Evolutionary conservation across 1,140 invertebrate genomes (phyloP).

Genomic region (Eumaeus atala): DNA sequence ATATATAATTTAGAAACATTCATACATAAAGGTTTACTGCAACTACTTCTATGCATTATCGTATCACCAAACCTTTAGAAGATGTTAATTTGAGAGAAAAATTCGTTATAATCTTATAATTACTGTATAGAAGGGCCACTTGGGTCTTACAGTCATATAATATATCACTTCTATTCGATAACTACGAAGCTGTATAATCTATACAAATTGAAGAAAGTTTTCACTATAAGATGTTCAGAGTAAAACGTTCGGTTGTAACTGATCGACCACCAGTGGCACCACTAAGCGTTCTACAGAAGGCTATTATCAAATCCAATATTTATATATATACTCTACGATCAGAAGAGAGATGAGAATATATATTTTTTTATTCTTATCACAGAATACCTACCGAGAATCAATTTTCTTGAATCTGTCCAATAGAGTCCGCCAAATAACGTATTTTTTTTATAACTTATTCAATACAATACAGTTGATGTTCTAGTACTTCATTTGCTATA

Average conservation of each 20-base stretch:
- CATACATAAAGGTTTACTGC: slow-evolving; percentile 32
- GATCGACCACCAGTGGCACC: slow-evolving; percentile 42
- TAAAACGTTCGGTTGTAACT: slow-evolving; percentile 27
- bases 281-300: slow-evolving; percentile 66
- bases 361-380: slow-evolving; percentile 67
- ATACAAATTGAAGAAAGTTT: slow-evolving; percentile 17
- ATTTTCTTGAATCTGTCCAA: slow-evolving; percentile 51
- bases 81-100: slow-evolving; percentile 48
- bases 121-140: slow-evolving; percentile 54
- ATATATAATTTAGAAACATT: slow-evolving; percentile 34
- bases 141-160: slow-evolving; percentile 39
- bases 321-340: slow-evolving; percentile 30
- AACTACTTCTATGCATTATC: slow-evolving; percentile 37
- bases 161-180: not conserved
- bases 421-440: slow-evolving; percentile 35
- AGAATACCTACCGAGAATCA: slow-evolving; percentile 62
- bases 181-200: slow-evolving; percentile 4
- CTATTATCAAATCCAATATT: slow-evolving; percentile 63
- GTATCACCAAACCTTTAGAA: slow-evolving; percentile 48
- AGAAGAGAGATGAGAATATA: slow-evolving; percentile 47
- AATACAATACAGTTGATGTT: slow-evolving; percentile 10
- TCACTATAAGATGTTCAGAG: not conserved
- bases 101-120: slow-evolving; percentile 51
- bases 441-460: slow-evolving; percentile 18
- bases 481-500: not conserved